These are phyloP conservation scores for Callinectes sapidus DNA, from an alignment of 2,888 invertebrate species.

Conservation along the genomic window DNA sequence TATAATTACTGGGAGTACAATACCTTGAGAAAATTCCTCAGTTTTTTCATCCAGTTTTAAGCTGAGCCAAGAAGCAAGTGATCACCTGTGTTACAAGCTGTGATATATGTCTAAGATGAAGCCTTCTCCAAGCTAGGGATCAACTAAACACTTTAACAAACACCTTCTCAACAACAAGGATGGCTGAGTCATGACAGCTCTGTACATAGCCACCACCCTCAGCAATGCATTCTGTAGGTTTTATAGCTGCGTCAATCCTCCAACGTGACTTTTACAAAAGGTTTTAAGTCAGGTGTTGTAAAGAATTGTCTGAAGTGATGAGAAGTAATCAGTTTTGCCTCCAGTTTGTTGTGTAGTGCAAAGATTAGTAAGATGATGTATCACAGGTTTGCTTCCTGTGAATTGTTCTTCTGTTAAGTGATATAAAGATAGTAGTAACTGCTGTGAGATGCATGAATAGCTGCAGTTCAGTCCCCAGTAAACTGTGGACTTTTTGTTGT, in stretches of 20 bases:
- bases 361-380: background rate
- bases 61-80: conserved; percentile 7
- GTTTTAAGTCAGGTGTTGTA: background rate
- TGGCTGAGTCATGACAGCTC: background rate
- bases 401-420: background rate
- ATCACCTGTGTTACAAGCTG: conserved; percentile 26
- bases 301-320: background rate
- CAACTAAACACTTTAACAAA: background rate
- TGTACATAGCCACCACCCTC: background rate
- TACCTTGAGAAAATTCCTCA: background rate
- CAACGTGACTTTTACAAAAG: background rate
- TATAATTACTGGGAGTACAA: background rate
- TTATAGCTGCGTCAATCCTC: background rate
- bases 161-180: background rate
- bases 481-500: background rate
- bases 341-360: background rate
- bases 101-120: conserved; percentile 18
- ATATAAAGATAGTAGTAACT: background rate
- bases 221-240: background rate
- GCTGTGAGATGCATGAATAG: background rate
- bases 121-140: background rate
- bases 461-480: background rate
- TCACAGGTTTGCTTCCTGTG: background rate
- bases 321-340: background rate
- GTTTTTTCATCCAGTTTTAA: conserved; percentile 8